phyloP scores from a whole-genome alignment of 2,797 vertebrate genomes.

The Rhincodon typus region DNA sequence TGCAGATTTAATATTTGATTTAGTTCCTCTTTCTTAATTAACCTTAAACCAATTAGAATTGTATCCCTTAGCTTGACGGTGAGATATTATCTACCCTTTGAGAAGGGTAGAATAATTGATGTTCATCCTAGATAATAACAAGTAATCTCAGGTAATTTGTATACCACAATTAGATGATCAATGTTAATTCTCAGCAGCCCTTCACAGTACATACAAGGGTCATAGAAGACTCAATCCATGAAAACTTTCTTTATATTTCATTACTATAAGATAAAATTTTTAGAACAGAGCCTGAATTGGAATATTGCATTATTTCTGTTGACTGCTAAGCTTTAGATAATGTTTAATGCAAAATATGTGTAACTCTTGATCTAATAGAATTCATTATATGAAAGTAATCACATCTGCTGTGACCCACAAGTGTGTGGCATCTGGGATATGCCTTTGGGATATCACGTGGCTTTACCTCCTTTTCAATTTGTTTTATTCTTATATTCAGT shows the following conservation, averaged over 20 bases:
- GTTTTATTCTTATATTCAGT: not conserved
- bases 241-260: not conserved
- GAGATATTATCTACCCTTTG: not conserved
- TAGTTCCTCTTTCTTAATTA: not conserved
- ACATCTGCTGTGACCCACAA: not conserved
- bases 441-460: not conserved
- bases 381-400: not conserved
- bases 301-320: not conserved
- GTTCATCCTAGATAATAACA: not conserved
- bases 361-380: not conserved
- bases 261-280: not conserved
- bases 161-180: not conserved
- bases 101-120: not conserved
- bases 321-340: not conserved
- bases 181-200: not conserved
- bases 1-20: not conserved
- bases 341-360: not conserved
- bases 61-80: not conserved
- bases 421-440: not conserved
- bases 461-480: too few relatives aligned
- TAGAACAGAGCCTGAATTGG: not conserved
- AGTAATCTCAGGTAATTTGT: not conserved
- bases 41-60: not conserved
- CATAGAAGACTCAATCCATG: not conserved
- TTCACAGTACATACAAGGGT: not conserved